Conservation (phyloP, 2,113 vertebrate genomes). For the Passer montanus region DNA sequence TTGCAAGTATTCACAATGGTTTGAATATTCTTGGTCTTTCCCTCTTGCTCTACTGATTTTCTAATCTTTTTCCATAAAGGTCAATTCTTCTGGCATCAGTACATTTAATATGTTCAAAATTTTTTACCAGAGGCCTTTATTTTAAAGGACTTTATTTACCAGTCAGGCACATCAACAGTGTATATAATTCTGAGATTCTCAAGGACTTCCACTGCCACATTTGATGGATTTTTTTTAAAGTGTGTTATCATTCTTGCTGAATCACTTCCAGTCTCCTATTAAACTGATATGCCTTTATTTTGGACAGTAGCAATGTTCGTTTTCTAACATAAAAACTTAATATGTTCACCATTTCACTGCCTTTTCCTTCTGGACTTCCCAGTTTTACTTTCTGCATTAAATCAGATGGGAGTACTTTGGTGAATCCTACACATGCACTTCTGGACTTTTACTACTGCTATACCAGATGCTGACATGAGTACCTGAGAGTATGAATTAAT, state of each 20-base stretch:
- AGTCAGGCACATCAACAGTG: neutral
- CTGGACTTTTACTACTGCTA: constrained; percentile 13
- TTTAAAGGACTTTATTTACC: constrained; percentile 25
- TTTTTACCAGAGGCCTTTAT: constrained; percentile 29
- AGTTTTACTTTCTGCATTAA: neutral
- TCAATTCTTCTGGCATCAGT: constrained; percentile 40
- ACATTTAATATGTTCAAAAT: constrained; percentile 34
- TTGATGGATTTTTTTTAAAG: neutral
- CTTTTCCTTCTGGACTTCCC: neutral
- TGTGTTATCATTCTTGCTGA: neutral
- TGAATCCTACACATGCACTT: constrained; percentile 9
- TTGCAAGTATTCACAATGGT: neutral
- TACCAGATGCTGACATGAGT: constrained; percentile 11
- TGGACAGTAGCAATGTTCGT: neutral
- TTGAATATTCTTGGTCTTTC: constrained; percentile 7
- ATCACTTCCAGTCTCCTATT: constrained; percentile 15
- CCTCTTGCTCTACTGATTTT: constrained; percentile 43
- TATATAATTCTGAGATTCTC: constrained; percentile 12
- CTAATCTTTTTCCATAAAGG: constrained; percentile 47
- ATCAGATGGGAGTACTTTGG: neutral
- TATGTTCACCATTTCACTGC: neutral
- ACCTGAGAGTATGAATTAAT: constrained; percentile 55
- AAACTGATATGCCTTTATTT: constrained; percentile 18
- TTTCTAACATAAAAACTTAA: constrained; percentile 22
- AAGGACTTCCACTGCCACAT: neutral